A percentile compares a stretch with the other conserved stretches of the same genome.
Evolutionary conservation across 2,888 invertebrate genomes (phyloP).

Genomic region (Acleris sparsana): DNA sequence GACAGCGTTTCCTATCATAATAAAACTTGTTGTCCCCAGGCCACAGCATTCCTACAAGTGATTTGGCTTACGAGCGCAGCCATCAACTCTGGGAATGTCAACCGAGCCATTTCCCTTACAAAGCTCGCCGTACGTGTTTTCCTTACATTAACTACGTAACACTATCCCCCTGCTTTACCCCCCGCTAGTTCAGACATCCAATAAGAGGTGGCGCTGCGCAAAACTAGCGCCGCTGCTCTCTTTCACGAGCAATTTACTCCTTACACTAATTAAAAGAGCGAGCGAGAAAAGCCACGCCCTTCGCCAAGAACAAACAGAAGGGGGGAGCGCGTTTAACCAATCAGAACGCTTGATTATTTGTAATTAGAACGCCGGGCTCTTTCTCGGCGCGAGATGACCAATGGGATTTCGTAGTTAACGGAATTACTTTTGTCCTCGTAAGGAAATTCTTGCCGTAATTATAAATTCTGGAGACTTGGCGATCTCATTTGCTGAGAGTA

Average conservation of each 20-base stretch:
- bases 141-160: conserved; percentile 79
- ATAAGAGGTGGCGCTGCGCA: conserved; percentile 78
- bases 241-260: conserved; percentile 83
- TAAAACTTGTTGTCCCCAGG: conserved; percentile 36
- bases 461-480: conserved; percentile 58
- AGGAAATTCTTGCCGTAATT: conserved; percentile 65
- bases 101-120: conserved; percentile 76
- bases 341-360: conserved; percentile 80
- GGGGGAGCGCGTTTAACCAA: conserved; percentile 74
- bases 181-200: conserved; percentile 74
- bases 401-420: conserved; percentile 74
- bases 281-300: conserved; percentile 78
- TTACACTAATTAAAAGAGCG: conserved; percentile 84
- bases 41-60: conserved; percentile 53
- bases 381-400: conserved; percentile 78
- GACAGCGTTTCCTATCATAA: conserved; percentile 36
- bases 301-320: conserved; percentile 79
- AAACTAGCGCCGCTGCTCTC: conserved; percentile 72
- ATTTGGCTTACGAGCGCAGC: conserved; percentile 62
- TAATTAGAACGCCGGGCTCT: conserved; percentile 80
- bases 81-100: conserved; percentile 74
- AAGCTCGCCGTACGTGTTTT: conserved; percentile 77
- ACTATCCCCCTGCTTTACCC: conserved; percentile 64
- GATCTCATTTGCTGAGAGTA: conserved; percentile 62
- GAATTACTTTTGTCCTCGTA: conserved; percentile 58